Evolutionary conservation across 2,888 invertebrate species (phyloP), one percentile per base, ranked within the genome.

Genomic region (Vannuccia rotundouncinata): DNA sequence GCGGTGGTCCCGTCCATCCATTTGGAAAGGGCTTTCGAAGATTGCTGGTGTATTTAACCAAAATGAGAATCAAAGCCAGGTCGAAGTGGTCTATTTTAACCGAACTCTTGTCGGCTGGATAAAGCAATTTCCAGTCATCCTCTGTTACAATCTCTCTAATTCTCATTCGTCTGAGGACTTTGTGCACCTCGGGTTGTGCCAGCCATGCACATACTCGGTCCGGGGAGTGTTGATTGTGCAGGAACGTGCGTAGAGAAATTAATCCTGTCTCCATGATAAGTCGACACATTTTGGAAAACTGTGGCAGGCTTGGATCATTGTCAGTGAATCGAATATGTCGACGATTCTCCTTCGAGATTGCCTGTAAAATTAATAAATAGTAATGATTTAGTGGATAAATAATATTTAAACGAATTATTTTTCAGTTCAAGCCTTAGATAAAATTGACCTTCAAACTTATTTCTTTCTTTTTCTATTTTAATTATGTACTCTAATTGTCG

Each of bases 1-100:
- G 82, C 0, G 87, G 86, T 1, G 82, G 78, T 27, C 83, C 82
- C 30, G 82, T 77, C 87, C 87, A 87, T 22, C 86, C 86, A 81
- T 85, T 83, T 0, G 87, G 87, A 80, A 86, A 86, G 27, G 87
- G 86, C 1, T 86, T 84, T 77, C 84, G 84, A 17, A 86, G 83
- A 81, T 85, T 85, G 79, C 86, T 86, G 28, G 85, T 83, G 5
- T 84, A 84, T 81, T 85, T 84, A 66, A 86, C 83, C 13, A 87
- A 83, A 2, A 84, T 82, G 10, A 83, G 81, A 74, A 86, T 82
- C 0, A 85, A 81, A 1, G 82, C 82, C 59, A 84, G 83, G 82
- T 85, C 85, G 79, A 83, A 86, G 60, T 83, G 82, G 74, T 84
- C 83, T 0, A 86, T 85, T 0, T 83, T 76, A 0, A 83, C 81